Conservation (phyloP, 2,888 invertebrate genomes). For the Clivina fossor region DNA sequence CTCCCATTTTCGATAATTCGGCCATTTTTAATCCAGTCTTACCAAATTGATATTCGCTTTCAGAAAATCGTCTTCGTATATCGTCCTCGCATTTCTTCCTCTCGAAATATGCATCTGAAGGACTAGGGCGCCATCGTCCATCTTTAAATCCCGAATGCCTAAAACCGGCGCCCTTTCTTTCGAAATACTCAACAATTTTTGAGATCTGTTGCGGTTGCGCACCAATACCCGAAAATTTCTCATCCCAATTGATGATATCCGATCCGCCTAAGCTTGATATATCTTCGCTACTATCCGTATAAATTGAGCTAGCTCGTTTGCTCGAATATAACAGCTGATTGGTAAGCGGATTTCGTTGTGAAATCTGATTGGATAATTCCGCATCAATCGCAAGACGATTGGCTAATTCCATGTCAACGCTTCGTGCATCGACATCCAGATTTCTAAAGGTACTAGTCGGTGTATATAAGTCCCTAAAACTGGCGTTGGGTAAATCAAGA, state of each 20-base stretch:
- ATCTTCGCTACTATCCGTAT: slow-evolving; percentile 86
- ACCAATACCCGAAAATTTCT: slow-evolving; percentile 58
- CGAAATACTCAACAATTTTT: slow-evolving; percentile 86
- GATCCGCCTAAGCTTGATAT: slow-evolving; percentile 79
- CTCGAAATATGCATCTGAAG: slow-evolving; percentile 46
- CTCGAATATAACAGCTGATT: slow-evolving; percentile 61
- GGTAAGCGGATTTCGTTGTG: slow-evolving; percentile 52
- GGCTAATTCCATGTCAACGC: slow-evolving; percentile 55
- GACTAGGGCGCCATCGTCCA: slow-evolving; percentile 49
- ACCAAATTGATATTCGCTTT: slow-evolving; percentile 47
- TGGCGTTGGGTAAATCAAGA: slow-evolving; percentile 49
- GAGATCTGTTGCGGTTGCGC: slow-evolving; percentile 68
- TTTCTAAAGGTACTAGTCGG: slow-evolving; percentile 46
- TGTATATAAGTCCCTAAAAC: slow-evolving; percentile 38
- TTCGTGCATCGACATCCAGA: slow-evolving; percentile 50
- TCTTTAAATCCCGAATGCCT: slow-evolving; percentile 55
- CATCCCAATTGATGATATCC: slow-evolving; percentile 71
- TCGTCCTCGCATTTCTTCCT: slow-evolving; percentile 23
- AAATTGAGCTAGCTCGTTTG: slow-evolving; percentile 76
- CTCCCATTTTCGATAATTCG: slow-evolving; percentile 36
- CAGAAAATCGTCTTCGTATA: slow-evolving; percentile 45
- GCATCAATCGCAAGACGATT: slow-evolving; percentile 55
- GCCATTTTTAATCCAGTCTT: slow-evolving; percentile 41
- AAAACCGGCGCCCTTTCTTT: slow-evolving; percentile 69
- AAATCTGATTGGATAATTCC: slow-evolving; percentile 54